Conservation (phyloP, 2,113 vertebrate genomes). For the Acinonyx jubatus region DNA sequence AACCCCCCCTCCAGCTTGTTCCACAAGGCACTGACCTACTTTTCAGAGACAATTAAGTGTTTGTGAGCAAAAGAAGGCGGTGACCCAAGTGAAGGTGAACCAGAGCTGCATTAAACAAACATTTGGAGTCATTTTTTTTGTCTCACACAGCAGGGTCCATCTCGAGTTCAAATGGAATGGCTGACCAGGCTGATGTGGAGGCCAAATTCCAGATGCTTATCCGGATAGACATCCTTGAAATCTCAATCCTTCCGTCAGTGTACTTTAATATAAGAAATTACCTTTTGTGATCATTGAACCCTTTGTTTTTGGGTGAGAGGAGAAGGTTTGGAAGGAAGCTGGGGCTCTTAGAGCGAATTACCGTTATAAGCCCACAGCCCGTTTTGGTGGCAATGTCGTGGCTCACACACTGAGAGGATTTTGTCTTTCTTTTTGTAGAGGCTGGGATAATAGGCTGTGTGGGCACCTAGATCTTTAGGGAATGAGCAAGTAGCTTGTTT, state of each 20-base stretch:
- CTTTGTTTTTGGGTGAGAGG: not conserved
- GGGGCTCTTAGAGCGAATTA: not conserved
- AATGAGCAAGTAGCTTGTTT: conserved; percentile 28
- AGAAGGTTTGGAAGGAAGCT: not conserved
- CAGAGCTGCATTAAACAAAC: conserved; percentile 61
- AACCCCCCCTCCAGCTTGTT: conserved; percentile 43
- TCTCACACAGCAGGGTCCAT: not conserved
- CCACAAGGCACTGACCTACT: conserved; percentile 66
- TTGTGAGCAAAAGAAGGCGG: conserved; percentile 71
- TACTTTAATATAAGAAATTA: conserved; percentile 28
- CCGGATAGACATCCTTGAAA: conserved; percentile 37
- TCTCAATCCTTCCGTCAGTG: not conserved
- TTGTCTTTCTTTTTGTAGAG: not conserved
- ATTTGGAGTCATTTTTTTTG: conserved; percentile 50
- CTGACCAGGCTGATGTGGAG: not conserved
- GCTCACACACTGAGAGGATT: not conserved
- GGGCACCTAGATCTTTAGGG: not conserved
- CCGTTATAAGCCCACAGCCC: not conserved
- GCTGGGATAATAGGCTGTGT: not conserved
- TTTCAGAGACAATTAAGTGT: conserved; percentile 62
- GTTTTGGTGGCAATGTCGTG: not conserved
- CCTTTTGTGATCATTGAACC: not conserved
- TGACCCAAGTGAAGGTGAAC: conserved; percentile 50
- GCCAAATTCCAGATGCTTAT: conserved; percentile 18
- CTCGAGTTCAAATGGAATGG: not conserved